A percentile compares a stretch with the other conserved stretches of the same genome.
These are phyloP conservation scores for Ancistrus triradiatus DNA, from an alignment of 2,113 vertebrate species.

Conservation along the genomic window DNA sequence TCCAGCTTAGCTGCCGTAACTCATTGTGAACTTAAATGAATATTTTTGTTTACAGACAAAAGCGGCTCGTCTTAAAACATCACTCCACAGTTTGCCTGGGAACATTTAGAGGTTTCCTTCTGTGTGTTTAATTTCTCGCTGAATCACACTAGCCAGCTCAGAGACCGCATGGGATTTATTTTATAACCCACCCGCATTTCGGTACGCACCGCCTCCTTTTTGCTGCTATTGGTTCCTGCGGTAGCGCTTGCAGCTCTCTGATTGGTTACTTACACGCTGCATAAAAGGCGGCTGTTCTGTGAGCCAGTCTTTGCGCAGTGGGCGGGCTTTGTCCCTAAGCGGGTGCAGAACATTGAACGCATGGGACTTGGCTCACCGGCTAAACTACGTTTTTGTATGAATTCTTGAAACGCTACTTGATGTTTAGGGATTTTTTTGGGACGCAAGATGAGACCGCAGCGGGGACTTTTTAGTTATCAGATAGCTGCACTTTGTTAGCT, in stretches of 20 bases:
- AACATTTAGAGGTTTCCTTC: background rate
- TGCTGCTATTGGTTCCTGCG: background rate
- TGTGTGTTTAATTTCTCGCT: background rate
- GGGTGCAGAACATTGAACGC: background rate
- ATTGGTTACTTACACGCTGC: background rate
- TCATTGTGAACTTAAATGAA: background rate
- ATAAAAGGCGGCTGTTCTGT: background rate
- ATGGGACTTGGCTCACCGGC: too few relatives aligned
- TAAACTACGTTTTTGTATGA: too few relatives aligned
- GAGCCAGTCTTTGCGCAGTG: background rate
- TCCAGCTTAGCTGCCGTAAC: background rate
- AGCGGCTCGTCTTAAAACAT: background rate
- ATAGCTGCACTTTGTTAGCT: background rate
- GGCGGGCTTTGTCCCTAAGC: background rate
- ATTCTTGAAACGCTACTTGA: too few relatives aligned
- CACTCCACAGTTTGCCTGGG: too few relatives aligned
- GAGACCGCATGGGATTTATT: background rate
- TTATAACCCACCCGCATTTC: background rate
- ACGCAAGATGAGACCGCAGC: too few relatives aligned
- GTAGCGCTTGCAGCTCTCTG: background rate
- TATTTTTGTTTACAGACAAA: background rate
- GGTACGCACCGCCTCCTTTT: background rate
- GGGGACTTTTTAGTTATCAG: background rate
- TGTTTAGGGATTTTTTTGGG: too few relatives aligned
- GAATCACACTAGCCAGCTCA: slow-evolving; percentile 6